These are phyloP conservation scores for Cichladusa arquata DNA, from an alignment of 2,113 vertebrate species.

Conservation along the genomic window DNA sequence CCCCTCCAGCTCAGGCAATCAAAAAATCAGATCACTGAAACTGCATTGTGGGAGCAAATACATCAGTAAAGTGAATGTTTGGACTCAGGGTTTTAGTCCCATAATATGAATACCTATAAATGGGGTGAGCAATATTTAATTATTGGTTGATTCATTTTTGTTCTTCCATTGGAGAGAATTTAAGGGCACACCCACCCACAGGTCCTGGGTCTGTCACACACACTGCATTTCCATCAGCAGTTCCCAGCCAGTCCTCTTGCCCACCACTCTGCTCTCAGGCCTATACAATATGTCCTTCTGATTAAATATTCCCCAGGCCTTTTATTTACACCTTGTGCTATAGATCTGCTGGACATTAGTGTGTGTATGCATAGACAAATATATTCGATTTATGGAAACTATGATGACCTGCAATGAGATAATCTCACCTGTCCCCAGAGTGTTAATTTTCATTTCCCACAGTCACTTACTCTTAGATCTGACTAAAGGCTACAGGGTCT, in stretches of 20 bases:
- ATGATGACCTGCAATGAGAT: neutral
- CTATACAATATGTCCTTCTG: neutral
- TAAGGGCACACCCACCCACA: neutral
- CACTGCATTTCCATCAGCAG: neutral
- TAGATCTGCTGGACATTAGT: neutral
- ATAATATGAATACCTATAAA: neutral
- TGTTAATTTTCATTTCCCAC: conserved; percentile 37
- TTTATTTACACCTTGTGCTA: neutral
- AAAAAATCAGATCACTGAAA: neutral
- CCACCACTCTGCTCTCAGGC: neutral
- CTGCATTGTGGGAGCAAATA: neutral
- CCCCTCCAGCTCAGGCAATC: neutral
- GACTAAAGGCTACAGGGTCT: neutral
- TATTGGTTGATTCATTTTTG: neutral
- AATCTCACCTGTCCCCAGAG: conserved; percentile 1
- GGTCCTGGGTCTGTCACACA: neutral
- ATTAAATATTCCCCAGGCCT: neutral
- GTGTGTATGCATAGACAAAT: neutral
- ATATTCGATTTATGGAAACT: neutral
- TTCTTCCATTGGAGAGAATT: neutral
- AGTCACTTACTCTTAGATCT: conserved; percentile 13
- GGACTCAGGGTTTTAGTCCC: neutral
- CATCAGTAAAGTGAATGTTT: neutral
- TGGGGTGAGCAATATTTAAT: neutral
- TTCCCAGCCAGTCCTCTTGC: neutral